Evolutionary conservation across 2,797 vertebrate genomes (phyloP).

Genomic region (Acanthornis magna): DNA sequence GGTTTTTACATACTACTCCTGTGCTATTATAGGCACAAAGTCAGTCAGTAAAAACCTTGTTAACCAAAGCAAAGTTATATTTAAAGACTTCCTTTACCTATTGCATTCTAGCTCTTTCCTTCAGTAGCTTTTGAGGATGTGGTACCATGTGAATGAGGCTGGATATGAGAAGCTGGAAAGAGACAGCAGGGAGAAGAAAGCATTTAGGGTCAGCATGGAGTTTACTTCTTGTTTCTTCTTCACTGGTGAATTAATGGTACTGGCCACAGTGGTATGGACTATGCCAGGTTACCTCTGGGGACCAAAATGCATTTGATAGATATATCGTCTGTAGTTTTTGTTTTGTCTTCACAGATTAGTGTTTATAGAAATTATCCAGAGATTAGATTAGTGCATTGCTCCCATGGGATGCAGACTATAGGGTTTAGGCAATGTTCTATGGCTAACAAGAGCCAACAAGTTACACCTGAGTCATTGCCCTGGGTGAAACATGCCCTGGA

Average conservation of each 20-base stretch:
- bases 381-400: not conserved
- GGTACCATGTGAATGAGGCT: not conserved
- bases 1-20: not conserved
- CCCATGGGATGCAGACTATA: not conserved
- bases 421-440: conserved; percentile 6
- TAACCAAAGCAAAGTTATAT: not conserved
- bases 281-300: not conserved
- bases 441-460: conserved; percentile 42
- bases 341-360: not conserved
- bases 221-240: not conserved
- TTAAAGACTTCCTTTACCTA: not conserved
- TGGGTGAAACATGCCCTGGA: not conserved
- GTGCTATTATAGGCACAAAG: not conserved
- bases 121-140: not conserved
- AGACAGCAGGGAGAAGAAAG: not conserved
- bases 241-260: not conserved
- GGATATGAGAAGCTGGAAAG: not conserved
- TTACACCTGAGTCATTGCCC: conserved; percentile 21
- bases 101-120: not conserved
- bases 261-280: not conserved
- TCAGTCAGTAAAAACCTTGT: not conserved
- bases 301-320: not conserved
- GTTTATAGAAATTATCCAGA: conserved; percentile 4
- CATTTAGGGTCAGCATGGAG: not conserved
- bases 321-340: not conserved